Evolutionary conservation across 2,113 vertebrate species (phyloP).

Genomic region (Spea bombifrons): DNA sequence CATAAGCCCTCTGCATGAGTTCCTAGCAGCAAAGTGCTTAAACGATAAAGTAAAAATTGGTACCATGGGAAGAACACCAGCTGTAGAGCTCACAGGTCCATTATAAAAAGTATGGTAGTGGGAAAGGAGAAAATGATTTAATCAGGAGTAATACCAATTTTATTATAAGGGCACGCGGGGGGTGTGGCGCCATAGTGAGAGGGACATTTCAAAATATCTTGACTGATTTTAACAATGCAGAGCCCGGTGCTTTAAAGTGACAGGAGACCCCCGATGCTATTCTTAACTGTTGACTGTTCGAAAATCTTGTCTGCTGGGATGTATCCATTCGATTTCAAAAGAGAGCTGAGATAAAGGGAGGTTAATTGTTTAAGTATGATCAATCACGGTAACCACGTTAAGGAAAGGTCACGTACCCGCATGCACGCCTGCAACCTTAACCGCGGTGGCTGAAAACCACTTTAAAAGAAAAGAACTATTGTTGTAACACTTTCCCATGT

Average conservation of each 20-base stretch:
- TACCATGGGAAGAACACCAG: slow-evolving; percentile 97
- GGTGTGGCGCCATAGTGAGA: slow-evolving; percentile 93
- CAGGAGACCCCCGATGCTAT: slow-evolving; percentile 88
- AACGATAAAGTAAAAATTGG: slow-evolving; percentile 87
- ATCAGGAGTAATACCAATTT: slow-evolving; percentile 94
- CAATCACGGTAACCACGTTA: slow-evolving; percentile 84
- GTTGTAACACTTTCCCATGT: slow-evolving; percentile 18
- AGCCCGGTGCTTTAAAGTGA: slow-evolving; percentile 84
- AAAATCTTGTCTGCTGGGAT: slow-evolving; percentile 83
- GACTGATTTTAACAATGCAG: slow-evolving; percentile 98
- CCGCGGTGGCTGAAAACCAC: neutral
- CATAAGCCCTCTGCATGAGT: slow-evolving; percentile 86
- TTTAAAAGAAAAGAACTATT: slow-evolving; percentile 6
- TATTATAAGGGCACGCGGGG: slow-evolving; percentile 93
- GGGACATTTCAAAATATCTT: slow-evolving; percentile 98
- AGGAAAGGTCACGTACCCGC: slow-evolving; percentile 62
- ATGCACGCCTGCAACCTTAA: neutral
- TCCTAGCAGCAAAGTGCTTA: slow-evolving; percentile 85
- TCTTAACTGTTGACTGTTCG: slow-evolving; percentile 88
- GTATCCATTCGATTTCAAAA: slow-evolving; percentile 89
- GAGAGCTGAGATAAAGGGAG: slow-evolving; percentile 87
- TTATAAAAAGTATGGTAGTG: slow-evolving; percentile 93
- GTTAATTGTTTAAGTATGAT: slow-evolving; percentile 89
- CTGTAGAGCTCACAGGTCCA: slow-evolving; percentile 86
- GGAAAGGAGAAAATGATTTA: slow-evolving; percentile 87